Conservation (phyloP, 2,888 invertebrate species). For the Volucella bombylans region DNA sequence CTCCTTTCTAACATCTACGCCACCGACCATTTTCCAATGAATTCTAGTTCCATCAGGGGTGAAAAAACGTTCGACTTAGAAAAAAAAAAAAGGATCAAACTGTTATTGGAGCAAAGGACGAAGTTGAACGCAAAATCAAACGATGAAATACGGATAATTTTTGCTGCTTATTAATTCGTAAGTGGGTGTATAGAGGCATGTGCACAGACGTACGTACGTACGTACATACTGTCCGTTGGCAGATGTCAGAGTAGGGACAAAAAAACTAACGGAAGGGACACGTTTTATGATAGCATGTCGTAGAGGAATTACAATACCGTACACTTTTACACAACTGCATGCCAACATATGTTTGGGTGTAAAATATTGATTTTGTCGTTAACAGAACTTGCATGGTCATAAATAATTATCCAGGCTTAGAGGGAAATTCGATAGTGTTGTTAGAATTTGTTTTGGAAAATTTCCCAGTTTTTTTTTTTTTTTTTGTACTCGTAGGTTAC, state of each 20-base stretch:
- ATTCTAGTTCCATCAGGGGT: not conserved
- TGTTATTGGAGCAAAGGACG: constrained; percentile 5
- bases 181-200: not conserved
- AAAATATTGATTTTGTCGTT: constrained; percentile 55
- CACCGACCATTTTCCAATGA: constrained; percentile 12
- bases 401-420: too few relatives aligned
- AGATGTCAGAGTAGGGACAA: constrained; percentile 11
- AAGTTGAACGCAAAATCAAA: constrained; percentile 7
- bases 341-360: constrained; percentile 6
- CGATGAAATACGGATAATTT: constrained; percentile 13
- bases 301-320: not conserved
- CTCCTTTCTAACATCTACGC: too few relatives aligned
- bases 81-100: not conserved
- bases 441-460: too few relatives aligned
- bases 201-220: too few relatives aligned
- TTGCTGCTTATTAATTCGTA: constrained; percentile 34
- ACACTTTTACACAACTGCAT: not conserved
- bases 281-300: constrained; percentile 7
- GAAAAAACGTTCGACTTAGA: not conserved
- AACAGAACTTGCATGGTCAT: constrained; percentile 23
- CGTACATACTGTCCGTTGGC: not conserved
- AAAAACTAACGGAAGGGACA: constrained; percentile 7
- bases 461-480: too few relatives aligned
- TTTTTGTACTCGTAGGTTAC: too few relatives aligned
- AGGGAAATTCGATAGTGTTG: too few relatives aligned